phyloP scores from a whole-genome alignment of 2,888 invertebrate species.

The Pardosa pseudoannulata region DNA sequence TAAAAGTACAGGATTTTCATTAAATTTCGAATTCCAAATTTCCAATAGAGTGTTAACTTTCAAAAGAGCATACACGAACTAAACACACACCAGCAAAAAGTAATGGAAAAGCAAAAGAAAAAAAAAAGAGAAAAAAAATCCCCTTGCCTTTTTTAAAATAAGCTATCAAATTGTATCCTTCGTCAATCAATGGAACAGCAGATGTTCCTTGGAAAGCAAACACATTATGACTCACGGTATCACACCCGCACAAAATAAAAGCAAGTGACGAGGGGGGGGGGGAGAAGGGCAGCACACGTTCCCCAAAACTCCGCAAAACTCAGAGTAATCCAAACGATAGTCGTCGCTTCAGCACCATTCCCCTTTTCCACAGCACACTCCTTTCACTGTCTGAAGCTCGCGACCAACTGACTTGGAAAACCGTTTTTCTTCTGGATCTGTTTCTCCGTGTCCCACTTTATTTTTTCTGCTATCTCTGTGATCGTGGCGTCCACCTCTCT shows the following conservation, averaged over 20 bases:
- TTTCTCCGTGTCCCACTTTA: slow-evolving; percentile 14
- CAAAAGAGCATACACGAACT: too few relatives aligned
- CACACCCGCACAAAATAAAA: slow-evolving; percentile 42
- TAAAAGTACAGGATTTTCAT: too few relatives aligned
- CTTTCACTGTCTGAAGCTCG: slow-evolving; percentile 7
- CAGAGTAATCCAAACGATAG: neutral
- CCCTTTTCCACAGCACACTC: neutral
- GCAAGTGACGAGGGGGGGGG: too few relatives aligned
- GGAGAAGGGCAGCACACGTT: too few relatives aligned
- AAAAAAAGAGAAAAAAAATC: neutral
- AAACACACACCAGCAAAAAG: too few relatives aligned
- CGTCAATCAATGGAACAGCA: slow-evolving; percentile 47
- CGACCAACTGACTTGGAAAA: slow-evolving; percentile 50
- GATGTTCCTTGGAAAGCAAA: slow-evolving; percentile 42
- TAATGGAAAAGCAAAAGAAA: too few relatives aligned
- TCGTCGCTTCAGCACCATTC: neutral
- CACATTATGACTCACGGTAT: slow-evolving; percentile 57
- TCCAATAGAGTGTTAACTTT: too few relatives aligned
- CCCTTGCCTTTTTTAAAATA: slow-evolving; percentile 24
- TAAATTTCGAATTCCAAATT: too few relatives aligned
- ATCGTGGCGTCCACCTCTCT: neutral
- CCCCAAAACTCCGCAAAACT: neutral
- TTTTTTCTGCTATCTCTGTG: slow-evolving; percentile 19
- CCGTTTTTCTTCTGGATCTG: slow-evolving; percentile 33
- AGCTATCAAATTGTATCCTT: slow-evolving; percentile 13